Evolutionary conservation across 2,113 vertebrate species (phyloP).

Genomic region (Trematocara marginatum): DNA sequence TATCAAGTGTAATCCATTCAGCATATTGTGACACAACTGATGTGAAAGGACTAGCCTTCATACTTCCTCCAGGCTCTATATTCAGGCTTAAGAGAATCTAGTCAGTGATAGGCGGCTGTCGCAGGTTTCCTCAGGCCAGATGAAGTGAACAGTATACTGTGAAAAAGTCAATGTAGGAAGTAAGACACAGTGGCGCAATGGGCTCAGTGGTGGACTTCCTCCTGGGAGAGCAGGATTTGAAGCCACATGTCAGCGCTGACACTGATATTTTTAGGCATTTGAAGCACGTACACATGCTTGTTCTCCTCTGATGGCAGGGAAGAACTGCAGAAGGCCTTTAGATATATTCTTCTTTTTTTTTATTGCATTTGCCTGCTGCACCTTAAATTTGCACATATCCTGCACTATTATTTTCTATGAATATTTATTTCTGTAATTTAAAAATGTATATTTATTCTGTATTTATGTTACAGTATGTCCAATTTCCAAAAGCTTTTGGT

Average conservation of each 20-base stretch:
- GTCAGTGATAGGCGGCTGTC: background rate
- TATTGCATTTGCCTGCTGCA: background rate
- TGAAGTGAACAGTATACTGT: background rate
- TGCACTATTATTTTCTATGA: background rate
- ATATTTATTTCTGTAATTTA: background rate
- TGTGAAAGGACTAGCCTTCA: background rate
- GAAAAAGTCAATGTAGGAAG: background rate
- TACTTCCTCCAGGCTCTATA: background rate
- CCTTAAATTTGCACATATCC: background rate
- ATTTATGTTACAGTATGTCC: background rate
- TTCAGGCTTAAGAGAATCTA: background rate
- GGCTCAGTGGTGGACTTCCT: background rate
- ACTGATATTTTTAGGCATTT: background rate
- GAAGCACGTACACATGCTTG: background rate
- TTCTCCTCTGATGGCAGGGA: background rate
- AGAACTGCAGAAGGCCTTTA: background rate
- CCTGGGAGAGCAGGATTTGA: background rate
- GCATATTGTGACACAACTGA: background rate
- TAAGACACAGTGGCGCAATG: background rate
- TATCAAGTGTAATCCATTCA: background rate
- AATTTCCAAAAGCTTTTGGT: background rate
- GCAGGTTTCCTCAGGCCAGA: background rate
- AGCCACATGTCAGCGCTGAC: background rate
- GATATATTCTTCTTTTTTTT: background rate
- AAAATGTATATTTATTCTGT: background rate